Evolutionary conservation across 2,888 invertebrate species (phyloP).

Genomic region (Brenthis ino): DNA sequence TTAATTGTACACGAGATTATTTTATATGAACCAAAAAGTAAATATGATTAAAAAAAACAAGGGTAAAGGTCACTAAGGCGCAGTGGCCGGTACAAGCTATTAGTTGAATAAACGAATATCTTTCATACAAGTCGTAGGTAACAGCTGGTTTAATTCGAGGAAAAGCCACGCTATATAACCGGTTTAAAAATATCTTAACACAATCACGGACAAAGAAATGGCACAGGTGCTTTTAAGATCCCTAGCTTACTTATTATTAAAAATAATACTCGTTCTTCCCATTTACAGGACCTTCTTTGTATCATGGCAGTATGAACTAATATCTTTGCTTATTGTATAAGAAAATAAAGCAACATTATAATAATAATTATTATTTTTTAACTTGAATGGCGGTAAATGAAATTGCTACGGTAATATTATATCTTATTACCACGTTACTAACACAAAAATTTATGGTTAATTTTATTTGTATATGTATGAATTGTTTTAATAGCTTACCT

Average conservation of each 20-base stretch:
- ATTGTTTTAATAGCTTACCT: constrained; percentile 26
- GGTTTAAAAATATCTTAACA: constrained; percentile 20
- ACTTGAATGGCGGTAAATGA: constrained; percentile 13
- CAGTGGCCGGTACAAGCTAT: not conserved
- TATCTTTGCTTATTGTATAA: not conserved
- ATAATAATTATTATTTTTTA: constrained; percentile 1
- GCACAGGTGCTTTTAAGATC: constrained; percentile 27
- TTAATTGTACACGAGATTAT: no score
- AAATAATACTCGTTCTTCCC: constrained; percentile 17
- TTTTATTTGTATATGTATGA: not conserved
- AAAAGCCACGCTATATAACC: constrained; percentile 11
- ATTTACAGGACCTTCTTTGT: constrained; percentile 1
- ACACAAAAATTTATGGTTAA: not conserved
- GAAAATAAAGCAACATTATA: constrained; percentile 6
- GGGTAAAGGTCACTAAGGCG: no score
- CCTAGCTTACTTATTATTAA: constrained; percentile 25
- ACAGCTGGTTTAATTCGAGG: constrained; percentile 13
- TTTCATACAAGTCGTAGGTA: constrained; percentile 2
- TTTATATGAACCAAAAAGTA: no score
- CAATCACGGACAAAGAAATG: constrained; percentile 35
- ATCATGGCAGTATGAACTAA: constrained; percentile 7
- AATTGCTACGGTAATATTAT: constrained; percentile 1
- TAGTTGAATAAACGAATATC: not conserved
- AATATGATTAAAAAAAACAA: no score
- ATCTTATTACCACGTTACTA: constrained; percentile 12